Conservation (phyloP, 37 sponge, comb jelly and placozoan genomes). For the Amphimedon queenslandica region DNA sequence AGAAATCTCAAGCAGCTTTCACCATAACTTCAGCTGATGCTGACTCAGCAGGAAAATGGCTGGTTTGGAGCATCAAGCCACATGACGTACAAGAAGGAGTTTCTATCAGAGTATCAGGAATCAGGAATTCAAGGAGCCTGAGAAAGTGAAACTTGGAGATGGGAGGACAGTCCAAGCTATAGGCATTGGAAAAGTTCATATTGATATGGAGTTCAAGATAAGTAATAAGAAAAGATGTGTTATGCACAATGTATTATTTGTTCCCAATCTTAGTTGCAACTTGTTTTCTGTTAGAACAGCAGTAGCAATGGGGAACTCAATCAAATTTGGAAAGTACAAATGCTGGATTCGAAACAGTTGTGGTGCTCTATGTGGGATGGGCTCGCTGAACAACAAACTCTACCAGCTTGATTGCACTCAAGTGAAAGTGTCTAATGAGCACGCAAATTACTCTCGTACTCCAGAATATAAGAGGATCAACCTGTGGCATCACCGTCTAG, state of each 20-base stretch:
- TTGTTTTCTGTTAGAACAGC: conserved; percentile 12
- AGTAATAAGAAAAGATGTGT: too few relatives aligned
- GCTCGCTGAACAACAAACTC: not conserved
- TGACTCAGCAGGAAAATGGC: not conserved
- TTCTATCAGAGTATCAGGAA: not conserved
- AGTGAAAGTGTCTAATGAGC: not conserved
- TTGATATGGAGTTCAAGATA: too few relatives aligned
- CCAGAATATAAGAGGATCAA: not conserved
- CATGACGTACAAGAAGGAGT: conserved; percentile 5
- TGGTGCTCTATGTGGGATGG: not conserved
- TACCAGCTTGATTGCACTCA: not conserved
- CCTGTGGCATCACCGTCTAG: not conserved
- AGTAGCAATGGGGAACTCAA: not conserved
- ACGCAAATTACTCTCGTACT: not conserved
- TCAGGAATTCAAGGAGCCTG: not conserved
- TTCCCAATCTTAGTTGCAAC: not conserved
- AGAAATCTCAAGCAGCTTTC: not conserved
- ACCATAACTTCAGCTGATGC: not conserved
- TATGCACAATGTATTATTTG: too few relatives aligned
- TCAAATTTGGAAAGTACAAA: not conserved
- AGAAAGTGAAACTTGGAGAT: not conserved
- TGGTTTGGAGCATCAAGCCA: conserved; percentile 7
- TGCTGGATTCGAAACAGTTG: not conserved
- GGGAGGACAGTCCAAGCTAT: not conserved
- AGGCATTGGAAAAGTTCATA: conserved; percentile 3